Evolutionary conservation across 2,113 vertebrate species (phyloP).

Genomic region (Pollachius pollachius): DNA sequence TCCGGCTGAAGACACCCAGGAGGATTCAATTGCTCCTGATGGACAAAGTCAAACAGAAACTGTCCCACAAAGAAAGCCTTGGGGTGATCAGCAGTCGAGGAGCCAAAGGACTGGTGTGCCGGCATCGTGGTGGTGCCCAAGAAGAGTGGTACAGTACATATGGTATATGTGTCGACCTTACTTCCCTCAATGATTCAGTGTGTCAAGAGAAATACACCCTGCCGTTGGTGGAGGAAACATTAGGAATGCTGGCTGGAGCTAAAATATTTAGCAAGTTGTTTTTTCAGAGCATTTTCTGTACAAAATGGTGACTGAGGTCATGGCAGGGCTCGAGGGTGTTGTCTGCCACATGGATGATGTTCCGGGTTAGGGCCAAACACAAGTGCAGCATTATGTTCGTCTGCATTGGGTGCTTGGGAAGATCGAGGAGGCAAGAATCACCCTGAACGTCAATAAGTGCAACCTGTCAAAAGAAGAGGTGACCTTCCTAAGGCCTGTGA

Average conservation of each 20-base stretch:
- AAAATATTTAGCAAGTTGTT: constrained; percentile 3
- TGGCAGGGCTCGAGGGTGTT: neutral
- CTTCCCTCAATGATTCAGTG: too few species aligned
- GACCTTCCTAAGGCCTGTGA: neutral
- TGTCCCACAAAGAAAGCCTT: neutral
- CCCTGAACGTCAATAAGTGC: neutral
- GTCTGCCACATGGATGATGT: constrained; percentile 10
- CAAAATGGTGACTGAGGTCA: neutral
- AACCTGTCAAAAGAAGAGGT: neutral
- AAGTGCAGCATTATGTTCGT: constrained; percentile 5
- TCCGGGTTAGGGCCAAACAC: neutral
- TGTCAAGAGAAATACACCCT: too few species aligned
- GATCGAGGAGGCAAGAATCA: neutral
- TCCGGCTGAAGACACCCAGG: neutral
- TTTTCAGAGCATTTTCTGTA: neutral
- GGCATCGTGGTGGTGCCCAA: constrained; percentile 6
- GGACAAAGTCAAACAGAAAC: constrained; percentile 7
- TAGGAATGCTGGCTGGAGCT: constrained; percentile 3
- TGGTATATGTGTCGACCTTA: neutral
- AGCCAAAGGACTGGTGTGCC: neutral
- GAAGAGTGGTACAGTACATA: neutral
- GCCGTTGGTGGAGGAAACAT: constrained; percentile 1
- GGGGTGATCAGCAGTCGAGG: constrained; percentile 4
- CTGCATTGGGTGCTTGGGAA: neutral
- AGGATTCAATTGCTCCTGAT: neutral